Percentiles rank a stretch among this genome's conserved stretches.
Evolutionary conservation across 2,888 invertebrate genomes (phyloP).

Genomic region (Campaea margaritaria): DNA sequence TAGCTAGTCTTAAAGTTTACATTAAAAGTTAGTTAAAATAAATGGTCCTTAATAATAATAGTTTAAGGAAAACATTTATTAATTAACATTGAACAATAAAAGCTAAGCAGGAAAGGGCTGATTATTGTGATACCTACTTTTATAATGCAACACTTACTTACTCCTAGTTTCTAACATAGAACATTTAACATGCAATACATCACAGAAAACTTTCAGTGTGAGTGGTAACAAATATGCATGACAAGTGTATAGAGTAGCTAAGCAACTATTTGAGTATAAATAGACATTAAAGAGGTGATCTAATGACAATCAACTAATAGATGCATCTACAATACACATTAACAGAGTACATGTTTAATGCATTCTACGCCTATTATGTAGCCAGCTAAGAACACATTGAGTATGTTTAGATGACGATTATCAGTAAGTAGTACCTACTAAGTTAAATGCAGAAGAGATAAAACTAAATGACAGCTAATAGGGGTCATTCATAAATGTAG

Average conservation of each 20-base stretch:
- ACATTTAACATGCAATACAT: not conserved
- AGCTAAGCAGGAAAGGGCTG: not conserved
- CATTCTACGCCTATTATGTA: not conserved
- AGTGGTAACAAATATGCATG: not conserved
- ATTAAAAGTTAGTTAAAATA: too few species aligned
- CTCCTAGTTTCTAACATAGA: not conserved
- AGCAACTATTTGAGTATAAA: constrained; percentile 2
- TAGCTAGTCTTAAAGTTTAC: too few species aligned
- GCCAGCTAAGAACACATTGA: too few species aligned
- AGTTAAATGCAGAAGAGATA: not conserved
- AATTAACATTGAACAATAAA: not conserved
- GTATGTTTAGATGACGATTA: too few species aligned
- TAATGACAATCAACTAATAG: not conserved
- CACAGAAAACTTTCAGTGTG: not conserved
- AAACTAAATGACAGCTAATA: not conserved
- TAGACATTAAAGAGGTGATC: not conserved
- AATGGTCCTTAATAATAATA: too few species aligned
- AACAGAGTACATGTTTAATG: not conserved
- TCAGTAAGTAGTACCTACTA: not conserved
- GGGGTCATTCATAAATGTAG: not conserved
- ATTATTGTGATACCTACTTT: not conserved
- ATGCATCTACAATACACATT: not conserved
- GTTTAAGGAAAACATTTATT: not conserved
- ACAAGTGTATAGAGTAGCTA: not conserved
- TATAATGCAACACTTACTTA: not conserved